phyloP scores from a whole-genome alignment of 2,888 invertebrate species.

The Nebria brevicollis region DNA sequence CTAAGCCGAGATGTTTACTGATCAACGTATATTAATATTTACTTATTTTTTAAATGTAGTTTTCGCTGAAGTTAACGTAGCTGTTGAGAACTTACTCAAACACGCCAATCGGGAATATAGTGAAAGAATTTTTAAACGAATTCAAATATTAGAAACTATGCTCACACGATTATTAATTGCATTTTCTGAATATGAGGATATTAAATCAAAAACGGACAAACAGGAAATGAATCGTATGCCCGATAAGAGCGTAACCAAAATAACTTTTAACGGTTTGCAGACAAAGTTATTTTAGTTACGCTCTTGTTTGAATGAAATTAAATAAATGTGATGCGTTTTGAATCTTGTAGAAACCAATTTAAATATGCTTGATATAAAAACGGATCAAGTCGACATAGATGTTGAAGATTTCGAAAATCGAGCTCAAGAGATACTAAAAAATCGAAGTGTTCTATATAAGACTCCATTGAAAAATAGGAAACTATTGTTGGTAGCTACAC shows the following conservation, averaged over 20 bases:
- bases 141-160: slow-evolving; percentile 54
- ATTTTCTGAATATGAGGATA: slow-evolving; percentile 50
- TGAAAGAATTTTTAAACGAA: slow-evolving; percentile 55
- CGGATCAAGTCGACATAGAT: slow-evolving; percentile 35
- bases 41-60: slow-evolving; percentile 52
- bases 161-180: slow-evolving; percentile 53
- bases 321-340: background rate
- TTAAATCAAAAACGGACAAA: background rate
- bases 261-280: no score
- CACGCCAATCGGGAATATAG: slow-evolving; percentile 48
- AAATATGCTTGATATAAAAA: background rate
- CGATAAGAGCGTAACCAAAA: no score
- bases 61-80: slow-evolving; percentile 53
- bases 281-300: no score
- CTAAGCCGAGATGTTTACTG: background rate
- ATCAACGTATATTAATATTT: slow-evolving; percentile 6
- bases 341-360: background rate
- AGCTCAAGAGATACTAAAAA: slow-evolving; percentile 57
- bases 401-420: slow-evolving; percentile 54
- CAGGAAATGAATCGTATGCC: background rate
- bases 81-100: slow-evolving; percentile 51
- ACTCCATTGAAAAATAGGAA: slow-evolving; percentile 50
- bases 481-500: slow-evolving; percentile 20
- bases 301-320: background rate
- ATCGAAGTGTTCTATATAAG: slow-evolving; percentile 57